phyloP scores from a whole-genome alignment of 1,140 invertebrate species.

The Zaprionus vittiger region DNA sequence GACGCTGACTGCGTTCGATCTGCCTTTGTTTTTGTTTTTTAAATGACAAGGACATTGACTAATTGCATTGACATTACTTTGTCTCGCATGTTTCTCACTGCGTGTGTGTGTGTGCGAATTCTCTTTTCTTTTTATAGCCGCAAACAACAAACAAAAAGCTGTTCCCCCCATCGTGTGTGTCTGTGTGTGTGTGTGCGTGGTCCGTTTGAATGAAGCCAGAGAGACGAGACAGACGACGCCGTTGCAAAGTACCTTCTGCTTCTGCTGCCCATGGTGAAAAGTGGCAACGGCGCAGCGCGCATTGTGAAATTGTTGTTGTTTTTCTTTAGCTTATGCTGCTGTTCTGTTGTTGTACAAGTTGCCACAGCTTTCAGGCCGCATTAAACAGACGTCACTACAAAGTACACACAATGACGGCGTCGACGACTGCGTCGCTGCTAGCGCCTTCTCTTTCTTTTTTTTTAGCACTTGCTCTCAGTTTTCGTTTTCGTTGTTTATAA shows the following conservation, averaged over 20 bases:
- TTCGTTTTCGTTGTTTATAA: conserved; percentile 25
- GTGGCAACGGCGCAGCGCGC: conserved; percentile 61
- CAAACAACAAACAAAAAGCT: conserved; percentile 66
- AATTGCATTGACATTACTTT: conserved; percentile 83
- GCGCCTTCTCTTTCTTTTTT: conserved; percentile 4
- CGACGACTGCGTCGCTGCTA: not conserved
- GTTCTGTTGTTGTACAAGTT: conserved; percentile 13
- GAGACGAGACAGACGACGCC: conserved; percentile 31
- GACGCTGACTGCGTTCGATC: conserved; percentile 2
- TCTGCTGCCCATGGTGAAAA: conserved; percentile 55
- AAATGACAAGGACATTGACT: conserved; percentile 80
- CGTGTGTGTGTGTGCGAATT: conserved; percentile 34
- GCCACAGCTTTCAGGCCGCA: conserved; percentile 30
- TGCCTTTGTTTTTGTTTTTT: conserved; percentile 28
- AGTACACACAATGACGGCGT: not conserved
- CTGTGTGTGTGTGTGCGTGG: conserved; percentile 15
- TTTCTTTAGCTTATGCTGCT: conserved; percentile 3
- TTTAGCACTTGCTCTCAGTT: conserved; percentile 5
- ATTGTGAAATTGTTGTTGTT: conserved; percentile 14
- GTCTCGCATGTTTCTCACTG: conserved; percentile 26
- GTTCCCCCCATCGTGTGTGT: conserved; percentile 40
- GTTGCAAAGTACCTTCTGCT: conserved; percentile 33
- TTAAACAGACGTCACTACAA: conserved; percentile 40
- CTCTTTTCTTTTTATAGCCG: conserved; percentile 70
- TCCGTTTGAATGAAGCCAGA: conserved; percentile 70